Percentiles rank a stretch among this genome's conserved stretches.
These are phyloP conservation scores for Drosophila ficusphila DNA, from an alignment of 1,140 invertebrate genomes.

Conservation along the genomic window DNA sequence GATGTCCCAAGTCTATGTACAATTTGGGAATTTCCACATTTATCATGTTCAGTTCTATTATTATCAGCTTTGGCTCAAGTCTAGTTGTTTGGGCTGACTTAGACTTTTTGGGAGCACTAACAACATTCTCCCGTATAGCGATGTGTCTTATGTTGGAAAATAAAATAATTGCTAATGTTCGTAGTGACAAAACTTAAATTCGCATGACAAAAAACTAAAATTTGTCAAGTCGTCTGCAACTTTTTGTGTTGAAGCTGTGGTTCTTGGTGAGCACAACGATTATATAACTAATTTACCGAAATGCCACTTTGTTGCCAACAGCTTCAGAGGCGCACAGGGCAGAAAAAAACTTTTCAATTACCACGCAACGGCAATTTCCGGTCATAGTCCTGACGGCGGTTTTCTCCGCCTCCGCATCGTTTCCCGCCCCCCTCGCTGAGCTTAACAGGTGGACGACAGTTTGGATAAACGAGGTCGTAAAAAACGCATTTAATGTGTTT, in stretches of 20 bases:
- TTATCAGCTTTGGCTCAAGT: no score
- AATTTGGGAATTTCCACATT: no score
- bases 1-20: no score
- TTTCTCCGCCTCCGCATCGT: constrained; percentile 1
- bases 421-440: constrained; percentile 5
- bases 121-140: no score
- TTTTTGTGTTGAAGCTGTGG: constrained; percentile 42
- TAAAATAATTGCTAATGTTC: no score
- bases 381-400: constrained; percentile 31
- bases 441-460: constrained; percentile 75
- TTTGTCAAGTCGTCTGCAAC: constrained; percentile 56
- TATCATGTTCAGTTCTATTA: no score
- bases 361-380: constrained; percentile 68
- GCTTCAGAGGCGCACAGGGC: constrained; percentile 2
- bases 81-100: no score
- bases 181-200: no score
- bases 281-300: constrained; percentile 69
- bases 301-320: constrained; percentile 58
- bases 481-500: constrained; percentile 82
- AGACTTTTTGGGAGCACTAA: no score
- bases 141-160: no score
- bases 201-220: constrained; percentile 21
- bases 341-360: constrained; percentile 64
- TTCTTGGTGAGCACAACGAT: constrained; percentile 38
- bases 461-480: constrained; percentile 78